Evolutionary conservation across 2,888 invertebrate species (phyloP), one percentile per base, ranked within the genome.

Genomic region (Teleogryllus oceanicus): DNA sequence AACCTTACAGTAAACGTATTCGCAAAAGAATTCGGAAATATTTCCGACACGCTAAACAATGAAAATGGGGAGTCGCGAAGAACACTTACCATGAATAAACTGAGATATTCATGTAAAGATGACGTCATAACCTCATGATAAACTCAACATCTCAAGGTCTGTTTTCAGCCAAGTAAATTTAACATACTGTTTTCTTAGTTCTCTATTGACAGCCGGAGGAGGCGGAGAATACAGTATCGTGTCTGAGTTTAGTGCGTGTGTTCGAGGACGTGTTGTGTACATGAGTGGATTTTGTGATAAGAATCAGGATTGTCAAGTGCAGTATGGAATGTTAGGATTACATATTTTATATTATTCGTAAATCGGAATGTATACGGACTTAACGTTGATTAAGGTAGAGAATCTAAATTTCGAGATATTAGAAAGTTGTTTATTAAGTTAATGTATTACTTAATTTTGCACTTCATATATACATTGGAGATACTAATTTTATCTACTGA

Each of bases 41-140:
- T 62, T n/a, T 62, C 62, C n/a, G n/a, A 62, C 13, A 62, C 62
- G n/a, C 16, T n/a, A n/a, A 62, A 16, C 13, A 62, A 18, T 62
- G 62, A 62, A 62, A 62, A 62, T 62, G 62, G 62, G 4, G 62
- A 62, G 62, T 18, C 62, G 62, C 62, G n/a, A 62, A 18, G 13
- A 18, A 62, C 62, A 62, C n/a, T 18, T 62, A 62, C 62, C n/a
- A 18, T n/a, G 13, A 13, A 18, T 62, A 62, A 62, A n/a, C n/a
- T 62, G n/a, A 18, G n/a, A 13, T 62, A 18, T 62, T n/a, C 16
- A 62, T 62, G 62, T n/a, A 13, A n/a, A 62, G n/a, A n/a, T 62
- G 62, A 62, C 62, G 62, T 62, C 62, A 62, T 62, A 62, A 62
- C 62, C 62, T 62, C 62, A 62, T 62, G 62, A 62, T 62, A 62